Base-by-base conservation (phyloP, 2,888 invertebrate genomes). In the Lasioglossum marginatum region DNA sequence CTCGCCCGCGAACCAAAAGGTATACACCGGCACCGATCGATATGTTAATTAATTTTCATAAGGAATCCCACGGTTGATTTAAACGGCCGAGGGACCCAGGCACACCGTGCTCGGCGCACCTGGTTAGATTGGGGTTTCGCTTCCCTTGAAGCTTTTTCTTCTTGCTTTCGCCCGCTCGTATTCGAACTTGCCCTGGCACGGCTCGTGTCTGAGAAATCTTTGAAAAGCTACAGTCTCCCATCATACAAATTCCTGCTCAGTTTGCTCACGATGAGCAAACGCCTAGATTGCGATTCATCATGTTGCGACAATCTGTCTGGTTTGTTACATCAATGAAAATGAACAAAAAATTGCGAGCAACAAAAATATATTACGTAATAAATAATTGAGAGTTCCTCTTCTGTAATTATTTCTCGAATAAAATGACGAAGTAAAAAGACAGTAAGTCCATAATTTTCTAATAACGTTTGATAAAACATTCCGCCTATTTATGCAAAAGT, bases 1-100 rank as follows among this genome's bases (percentile, higher is more conserved):
- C 34, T 19, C 6, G n/a, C 12, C 37, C 23, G 16, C 48, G 12
- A 71, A 27, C 37, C 23, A 27, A 68, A 70, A 40, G 66, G 72
- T n/a, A n/a, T 52, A 8, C 63, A 81, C 81, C 78, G 78, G 23
- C 75, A 23, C 77, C 83, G 85, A 91, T 90, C 90, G 91, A 90
- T 90, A 90, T 89, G 91, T 93, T 93, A 93, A 93, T 93, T 94
- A 93, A 94, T 94, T 94, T 88, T 92, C 84, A 91, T 89, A 92
- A 93, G 92, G 87, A 92, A 87, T 87, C 89, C 90, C 86, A 88
- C 79, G 84, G 83, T 81, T 90, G 90, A 89, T 91, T 90, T 80
- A 40, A 72, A 40, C 78, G 34, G 57, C 57, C 63, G 76, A 75
- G 86, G 75, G 74, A 60, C 77, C 57, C 45, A 85, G 45, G 34